Conservation (phyloP, 2,113 vertebrate genomes). For the Elgaria multicarinata region DNA sequence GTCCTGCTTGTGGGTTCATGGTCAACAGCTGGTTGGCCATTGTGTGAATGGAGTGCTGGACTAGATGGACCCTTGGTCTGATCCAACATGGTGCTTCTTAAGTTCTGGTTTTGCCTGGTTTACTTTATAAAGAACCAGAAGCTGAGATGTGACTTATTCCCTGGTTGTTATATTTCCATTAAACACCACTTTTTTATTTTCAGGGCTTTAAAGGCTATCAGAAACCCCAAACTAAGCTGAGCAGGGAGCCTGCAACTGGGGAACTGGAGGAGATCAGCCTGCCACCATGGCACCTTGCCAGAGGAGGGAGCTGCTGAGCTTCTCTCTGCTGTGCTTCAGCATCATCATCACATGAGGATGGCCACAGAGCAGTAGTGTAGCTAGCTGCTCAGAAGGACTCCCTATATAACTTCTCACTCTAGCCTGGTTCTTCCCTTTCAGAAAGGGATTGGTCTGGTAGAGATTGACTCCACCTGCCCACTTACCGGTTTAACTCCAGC, state of each 20-base stretch:
- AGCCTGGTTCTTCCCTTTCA: neutral
- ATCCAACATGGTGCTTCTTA: no score
- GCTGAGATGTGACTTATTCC: no score
- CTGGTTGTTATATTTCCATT: no score
- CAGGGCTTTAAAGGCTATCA: neutral
- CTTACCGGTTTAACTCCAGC: neutral
- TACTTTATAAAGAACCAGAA: neutral
- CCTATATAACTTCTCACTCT: no score
- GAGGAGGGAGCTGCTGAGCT: neutral
- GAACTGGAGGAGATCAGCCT: neutral
- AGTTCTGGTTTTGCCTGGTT: neutral
- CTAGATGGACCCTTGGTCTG: no score
- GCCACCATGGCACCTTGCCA: neutral
- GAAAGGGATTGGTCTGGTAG: neutral
- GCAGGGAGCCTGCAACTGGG: neutral
- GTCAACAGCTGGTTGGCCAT: no score
- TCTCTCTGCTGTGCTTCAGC: neutral
- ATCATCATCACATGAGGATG: neutral
- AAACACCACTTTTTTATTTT: neutral
- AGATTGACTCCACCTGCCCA: neutral
- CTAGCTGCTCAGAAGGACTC: neutral
- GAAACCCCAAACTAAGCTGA: neutral
- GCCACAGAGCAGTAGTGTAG: neutral
- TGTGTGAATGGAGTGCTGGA: no score
- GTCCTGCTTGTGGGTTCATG: no score